Evolutionary conservation across 2,113 vertebrate genomes (phyloP), one percentile per base, ranked within the genome.

Genomic region (Oenanthe melanoleuca): DNA sequence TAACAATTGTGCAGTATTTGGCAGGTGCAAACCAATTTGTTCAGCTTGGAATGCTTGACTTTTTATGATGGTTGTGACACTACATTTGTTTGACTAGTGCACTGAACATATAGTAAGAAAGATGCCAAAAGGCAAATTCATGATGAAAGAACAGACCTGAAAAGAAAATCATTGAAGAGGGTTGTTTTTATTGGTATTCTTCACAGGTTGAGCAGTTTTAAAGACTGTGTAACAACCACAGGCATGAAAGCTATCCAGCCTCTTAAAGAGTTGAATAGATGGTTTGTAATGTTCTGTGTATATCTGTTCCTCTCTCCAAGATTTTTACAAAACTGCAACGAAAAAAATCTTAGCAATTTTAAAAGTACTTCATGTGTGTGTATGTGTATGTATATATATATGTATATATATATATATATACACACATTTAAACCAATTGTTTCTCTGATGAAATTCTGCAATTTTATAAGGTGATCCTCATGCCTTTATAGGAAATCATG

Each of bases 31-130:
- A 71, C 3, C 61, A 80, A 92, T 96, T 82, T 83, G 34, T 89
- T 96, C 60, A 78, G 60, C 57, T 89, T 21, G 34, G 69, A 94
- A 81, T 78, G 38, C 64, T 47, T 87, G 66, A 49, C 71, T 69
- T 89, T 94, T 79, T 69, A 83, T 80, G 53, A 52, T 57, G 55
- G 18, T 42, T 86, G 67, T 90, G 53, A 75, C 53, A 38, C 38
- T 57, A 28, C 6, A 6, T 94, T 96, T 91, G 42, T 97, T 92
- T 92, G 78, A 92, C 79, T 95, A 90, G 26, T 75, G 21, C 24
- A 40, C 5, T 78, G 65, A 92, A 91, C n/a, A 80, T 47, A 49
- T 28, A 63, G 55, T 89, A 75, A 92, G 78, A 86, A 97, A 96
- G 65, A 95, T 87, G 70, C 50, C 71, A 73, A 94, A 81, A 94